Evolutionary conservation across 2,797 vertebrate species (phyloP).

Genomic region (Thaleichthys pacificus): DNA sequence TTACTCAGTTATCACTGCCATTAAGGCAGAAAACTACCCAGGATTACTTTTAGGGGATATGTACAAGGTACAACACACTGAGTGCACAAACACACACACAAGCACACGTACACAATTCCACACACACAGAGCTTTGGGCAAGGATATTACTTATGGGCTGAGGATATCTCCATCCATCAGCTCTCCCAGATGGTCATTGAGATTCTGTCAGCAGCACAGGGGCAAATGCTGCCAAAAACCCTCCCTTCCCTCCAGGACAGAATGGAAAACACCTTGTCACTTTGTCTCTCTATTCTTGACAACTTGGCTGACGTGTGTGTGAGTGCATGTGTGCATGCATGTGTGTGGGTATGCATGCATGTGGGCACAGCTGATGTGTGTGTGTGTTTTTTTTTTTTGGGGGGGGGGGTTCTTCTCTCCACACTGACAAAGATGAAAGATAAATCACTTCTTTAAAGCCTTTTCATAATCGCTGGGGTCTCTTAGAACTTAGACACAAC

Average conservation of each 20-base stretch:
- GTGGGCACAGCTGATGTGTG: constrained; percentile 13
- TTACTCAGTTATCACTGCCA: constrained; percentile 57
- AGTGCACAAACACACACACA: background rate
- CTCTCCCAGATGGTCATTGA: constrained; percentile 53
- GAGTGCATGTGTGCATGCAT: constrained; percentile 11
- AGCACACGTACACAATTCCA: background rate
- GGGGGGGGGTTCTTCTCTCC: constrained; percentile 17
- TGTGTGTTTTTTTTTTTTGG: background rate
- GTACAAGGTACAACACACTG: constrained; percentile 41
- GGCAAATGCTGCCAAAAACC: constrained; percentile 51
- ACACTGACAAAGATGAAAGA: constrained; percentile 10
- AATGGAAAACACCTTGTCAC: constrained; percentile 35
- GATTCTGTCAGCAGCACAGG: constrained; percentile 57
- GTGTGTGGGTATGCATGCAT: constrained; percentile 11
- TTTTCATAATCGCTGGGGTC: background rate
- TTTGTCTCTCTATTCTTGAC: constrained; percentile 40
- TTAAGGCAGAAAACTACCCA: constrained; percentile 46
- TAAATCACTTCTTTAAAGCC: background rate
- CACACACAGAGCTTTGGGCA: background rate
- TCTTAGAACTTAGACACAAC: background rate
- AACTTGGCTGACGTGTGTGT: constrained; percentile 18
- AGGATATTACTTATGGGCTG: constrained; percentile 11
- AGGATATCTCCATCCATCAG: constrained; percentile 53
- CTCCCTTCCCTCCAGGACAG: constrained; percentile 37
- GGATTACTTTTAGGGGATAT: constrained; percentile 55